Evolutionary conservation across 1,140 invertebrate genomes (phyloP), one percentile per base, ranked within the genome.

Genomic region (Nylanderia fulva): DNA sequence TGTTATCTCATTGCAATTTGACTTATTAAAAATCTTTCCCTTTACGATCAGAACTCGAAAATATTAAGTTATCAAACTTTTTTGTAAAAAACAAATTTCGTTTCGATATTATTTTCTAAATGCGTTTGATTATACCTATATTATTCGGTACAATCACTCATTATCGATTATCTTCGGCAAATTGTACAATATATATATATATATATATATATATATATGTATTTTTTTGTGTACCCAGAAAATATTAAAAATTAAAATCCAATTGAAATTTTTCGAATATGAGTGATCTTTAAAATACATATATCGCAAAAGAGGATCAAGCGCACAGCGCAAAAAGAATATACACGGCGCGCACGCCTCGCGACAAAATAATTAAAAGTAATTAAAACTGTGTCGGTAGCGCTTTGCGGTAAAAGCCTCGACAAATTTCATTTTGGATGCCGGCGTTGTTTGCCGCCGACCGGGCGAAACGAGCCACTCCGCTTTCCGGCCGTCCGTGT

Each of bases 391-490:
- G 21, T 84, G 48, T 63, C 54, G 54, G 33, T 72, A 36, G 63
- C 83, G 74, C 71, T 77, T 27, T 58, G 77, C 52, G 77, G 89
- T 89, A 90, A 91, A 91, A 54, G 33, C 82, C 39, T 66, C 77
- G 91, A 91, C 89, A 89, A 92, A 93, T 93, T 93, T 90, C 86
- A 91, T 92, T 93, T 90, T 68, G 77, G 76, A 68, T 39, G 45
- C 68, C 64, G 29, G 82, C 69, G 88, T 87, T 82, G 84, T 85
- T 82, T 71, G 56, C 58, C 60, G 45, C 39, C 33, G 66, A 54
- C 36, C 72, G 71, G 21, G 48, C 69, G 61, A 86, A 54, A 63
- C 85, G 74, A 85, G 39, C 66, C 77, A 83, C 69, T 89, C 66
- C 76, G 54, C 45, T 58, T 42, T 72, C 60, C 66, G 85, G 36